These are phyloP conservation scores for Lepus timidus DNA, from an alignment of 2,113 vertebrate genomes.

Conservation along the genomic window DNA sequence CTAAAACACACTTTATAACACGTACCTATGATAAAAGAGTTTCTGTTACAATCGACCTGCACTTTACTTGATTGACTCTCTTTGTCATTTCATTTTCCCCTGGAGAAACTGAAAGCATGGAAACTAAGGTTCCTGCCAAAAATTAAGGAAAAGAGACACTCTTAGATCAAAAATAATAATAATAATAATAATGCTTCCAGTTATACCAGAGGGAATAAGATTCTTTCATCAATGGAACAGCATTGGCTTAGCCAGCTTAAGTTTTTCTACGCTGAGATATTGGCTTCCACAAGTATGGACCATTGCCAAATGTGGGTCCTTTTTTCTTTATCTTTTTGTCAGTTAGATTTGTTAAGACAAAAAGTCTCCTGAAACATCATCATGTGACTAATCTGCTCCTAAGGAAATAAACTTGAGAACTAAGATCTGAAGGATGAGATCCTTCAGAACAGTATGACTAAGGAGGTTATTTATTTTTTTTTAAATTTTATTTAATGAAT, in stretches of 20 bases:
- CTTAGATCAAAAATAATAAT: neutral
- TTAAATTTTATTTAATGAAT: too few species aligned
- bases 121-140: neutral
- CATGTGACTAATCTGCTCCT: neutral
- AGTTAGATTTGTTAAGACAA: neutral
- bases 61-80: neutral
- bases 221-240: neutral
- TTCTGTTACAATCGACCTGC: neutral
- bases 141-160: neutral
- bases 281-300: neutral
- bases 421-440: neutral
- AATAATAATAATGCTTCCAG: neutral
- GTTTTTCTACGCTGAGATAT: neutral
- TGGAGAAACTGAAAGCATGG: neutral
- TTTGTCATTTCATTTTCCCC: neutral
- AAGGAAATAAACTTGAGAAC: neutral
- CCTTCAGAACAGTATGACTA: neutral
- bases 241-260: neutral
- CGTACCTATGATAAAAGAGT: neutral
- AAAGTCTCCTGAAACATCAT: neutral
- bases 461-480: too few species aligned
- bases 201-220: neutral
- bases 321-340: neutral
- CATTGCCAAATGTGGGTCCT: neutral
- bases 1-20: neutral